Evolutionary conservation across 2,888 invertebrate genomes (phyloP).

Genomic region (Girardia tigrina): DNA sequence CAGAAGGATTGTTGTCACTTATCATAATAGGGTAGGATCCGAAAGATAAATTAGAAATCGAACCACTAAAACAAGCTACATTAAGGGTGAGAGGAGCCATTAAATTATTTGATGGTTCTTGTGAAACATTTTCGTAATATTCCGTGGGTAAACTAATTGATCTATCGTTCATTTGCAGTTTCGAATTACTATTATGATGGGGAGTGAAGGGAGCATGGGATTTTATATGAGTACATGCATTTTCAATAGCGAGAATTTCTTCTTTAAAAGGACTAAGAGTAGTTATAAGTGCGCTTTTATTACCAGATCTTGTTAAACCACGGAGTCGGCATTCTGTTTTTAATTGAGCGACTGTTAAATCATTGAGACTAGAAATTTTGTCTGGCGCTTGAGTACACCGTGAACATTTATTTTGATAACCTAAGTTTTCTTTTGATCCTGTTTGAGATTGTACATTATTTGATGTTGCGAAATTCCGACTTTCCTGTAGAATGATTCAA

Average conservation of each 20-base stretch:
- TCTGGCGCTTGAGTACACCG: constrained; percentile 1
- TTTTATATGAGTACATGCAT: background rate
- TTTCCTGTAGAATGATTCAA: no score
- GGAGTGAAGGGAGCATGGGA: background rate
- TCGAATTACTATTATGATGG: background rate
- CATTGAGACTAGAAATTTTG: background rate
- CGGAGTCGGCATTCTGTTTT: constrained; percentile 16
- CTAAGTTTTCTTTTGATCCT: background rate
- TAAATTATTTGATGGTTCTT: background rate
- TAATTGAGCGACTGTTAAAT: background rate
- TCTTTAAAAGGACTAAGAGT: constrained; percentile 13
- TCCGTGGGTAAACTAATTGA: background rate
- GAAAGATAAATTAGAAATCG: background rate
- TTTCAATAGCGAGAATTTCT: constrained; percentile 2
- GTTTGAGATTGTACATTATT: background rate
- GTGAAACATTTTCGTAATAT: background rate
- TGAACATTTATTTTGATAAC: background rate
- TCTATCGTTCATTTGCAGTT: constrained; percentile 11
- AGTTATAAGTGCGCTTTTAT: background rate
- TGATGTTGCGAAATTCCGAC: background rate
- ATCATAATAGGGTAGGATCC: background rate
- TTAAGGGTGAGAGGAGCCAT: background rate
- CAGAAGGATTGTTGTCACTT: background rate
- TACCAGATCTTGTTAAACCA: background rate
- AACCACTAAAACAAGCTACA: background rate